Evolutionary conservation across 2,113 vertebrate species (phyloP).

Genomic region (Tenrec ecaudatus): DNA sequence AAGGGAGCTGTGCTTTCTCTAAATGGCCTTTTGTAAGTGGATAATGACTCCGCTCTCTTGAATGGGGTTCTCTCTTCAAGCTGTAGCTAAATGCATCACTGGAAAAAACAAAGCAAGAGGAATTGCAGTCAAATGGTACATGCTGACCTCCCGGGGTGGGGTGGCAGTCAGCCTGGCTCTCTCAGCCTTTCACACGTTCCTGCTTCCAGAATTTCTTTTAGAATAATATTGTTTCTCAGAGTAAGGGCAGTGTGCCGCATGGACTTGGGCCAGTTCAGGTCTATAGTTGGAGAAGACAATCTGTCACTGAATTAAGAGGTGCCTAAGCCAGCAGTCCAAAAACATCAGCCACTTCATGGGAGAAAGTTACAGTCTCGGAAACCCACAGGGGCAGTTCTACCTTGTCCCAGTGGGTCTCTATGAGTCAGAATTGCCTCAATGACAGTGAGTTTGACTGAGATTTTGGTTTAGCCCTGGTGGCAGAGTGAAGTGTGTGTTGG

Average conservation of each 20-base stretch:
- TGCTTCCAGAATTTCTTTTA: background rate
- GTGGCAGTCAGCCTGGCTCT: background rate
- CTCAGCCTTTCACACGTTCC: slow-evolving; percentile 19
- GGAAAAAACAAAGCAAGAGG: slow-evolving; percentile 75
- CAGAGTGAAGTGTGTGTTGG: too few species aligned
- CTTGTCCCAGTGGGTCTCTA: too few species aligned
- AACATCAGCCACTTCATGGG: too few species aligned
- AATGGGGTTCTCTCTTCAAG: slow-evolving; percentile 63
- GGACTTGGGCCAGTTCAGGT: background rate
- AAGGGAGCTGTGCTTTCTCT: slow-evolving; percentile 72
- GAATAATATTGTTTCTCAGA: background rate
- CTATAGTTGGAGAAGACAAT: background rate
- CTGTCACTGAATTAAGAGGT: background rate
- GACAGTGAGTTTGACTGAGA: too few species aligned
- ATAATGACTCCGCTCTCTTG: slow-evolving; percentile 76
- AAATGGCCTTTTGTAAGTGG: slow-evolving; percentile 80
- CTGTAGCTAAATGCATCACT: slow-evolving; percentile 73
- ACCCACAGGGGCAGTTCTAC: too few species aligned
- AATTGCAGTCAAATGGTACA: slow-evolving; percentile 68
- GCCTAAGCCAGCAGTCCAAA: background rate
- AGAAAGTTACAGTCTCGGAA: too few species aligned
- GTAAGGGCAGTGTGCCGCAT: background rate
- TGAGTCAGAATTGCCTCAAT: too few species aligned
- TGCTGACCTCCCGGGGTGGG: slow-evolving; percentile 37
- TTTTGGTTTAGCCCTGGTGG: too few species aligned